Evolutionary conservation across 2,113 vertebrate species (phyloP).

Genomic region (Elachura formosa): DNA sequence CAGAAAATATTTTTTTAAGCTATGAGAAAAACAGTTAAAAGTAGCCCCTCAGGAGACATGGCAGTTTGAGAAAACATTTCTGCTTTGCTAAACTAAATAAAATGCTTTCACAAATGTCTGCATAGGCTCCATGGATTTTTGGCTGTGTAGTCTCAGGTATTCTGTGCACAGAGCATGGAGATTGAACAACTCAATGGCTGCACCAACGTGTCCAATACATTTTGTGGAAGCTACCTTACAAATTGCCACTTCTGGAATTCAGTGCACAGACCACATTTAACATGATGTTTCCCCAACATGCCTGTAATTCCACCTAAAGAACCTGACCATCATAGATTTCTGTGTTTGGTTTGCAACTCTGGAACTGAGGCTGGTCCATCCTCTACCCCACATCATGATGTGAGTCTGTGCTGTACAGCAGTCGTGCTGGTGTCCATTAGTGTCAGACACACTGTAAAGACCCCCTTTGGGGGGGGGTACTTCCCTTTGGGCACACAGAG

Average conservation of each 20-base stretch:
- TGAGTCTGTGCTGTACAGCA: not conserved
- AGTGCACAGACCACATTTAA: not conserved
- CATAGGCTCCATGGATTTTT: not conserved
- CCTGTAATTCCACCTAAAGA: not conserved
- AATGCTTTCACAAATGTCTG: not conserved
- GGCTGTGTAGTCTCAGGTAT: not conserved
- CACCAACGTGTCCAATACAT: accelerated
- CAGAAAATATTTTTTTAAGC: not conserved
- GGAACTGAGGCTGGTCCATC: not conserved
- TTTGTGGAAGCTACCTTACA: not conserved
- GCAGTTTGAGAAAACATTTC: not conserved
- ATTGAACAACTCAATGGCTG: not conserved
- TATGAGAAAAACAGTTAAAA: not conserved
- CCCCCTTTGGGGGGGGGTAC: too few species aligned
- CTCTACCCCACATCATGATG: not conserved
- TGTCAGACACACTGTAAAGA: not conserved
- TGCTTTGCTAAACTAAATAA: not conserved
- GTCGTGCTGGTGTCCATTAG: not conserved
- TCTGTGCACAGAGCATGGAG: not conserved
- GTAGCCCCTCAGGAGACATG: not conserved
- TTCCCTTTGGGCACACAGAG: not conserved
- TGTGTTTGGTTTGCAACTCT: not conserved
- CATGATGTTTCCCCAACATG: not conserved
- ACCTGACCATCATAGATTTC: not conserved
- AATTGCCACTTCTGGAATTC: not conserved